phyloP scores from a whole-genome alignment of 2,888 invertebrate genomes.

The Campoplex capitator region DNA sequence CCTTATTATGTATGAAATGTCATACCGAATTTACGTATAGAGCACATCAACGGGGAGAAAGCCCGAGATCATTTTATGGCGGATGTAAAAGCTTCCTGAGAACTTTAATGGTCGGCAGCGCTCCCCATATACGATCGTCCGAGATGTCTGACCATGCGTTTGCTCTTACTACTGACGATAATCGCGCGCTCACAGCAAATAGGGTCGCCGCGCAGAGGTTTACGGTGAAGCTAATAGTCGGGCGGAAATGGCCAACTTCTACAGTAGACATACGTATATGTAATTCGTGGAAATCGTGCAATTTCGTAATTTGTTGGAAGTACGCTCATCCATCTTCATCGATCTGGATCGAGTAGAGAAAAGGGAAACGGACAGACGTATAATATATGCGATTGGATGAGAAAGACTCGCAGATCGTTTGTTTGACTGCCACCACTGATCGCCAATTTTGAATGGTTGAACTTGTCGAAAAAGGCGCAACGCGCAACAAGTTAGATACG shows the following conservation, averaged over 20 bases:
- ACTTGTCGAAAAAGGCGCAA: slow-evolving; percentile 27
- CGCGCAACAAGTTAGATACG: slow-evolving; percentile 43
- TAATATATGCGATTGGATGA: not conserved
- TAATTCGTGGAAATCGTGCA: slow-evolving; percentile 38
- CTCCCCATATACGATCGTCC: not conserved
- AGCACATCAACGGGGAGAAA: not conserved
- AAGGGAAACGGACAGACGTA: not conserved
- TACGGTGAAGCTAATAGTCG: not conserved
- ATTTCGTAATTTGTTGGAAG: slow-evolving; percentile 65
- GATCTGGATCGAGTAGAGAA: not conserved
- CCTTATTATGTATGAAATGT: no score
- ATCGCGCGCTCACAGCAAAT: slow-evolving; percentile 10
- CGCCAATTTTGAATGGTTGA: slow-evolving; percentile 25
- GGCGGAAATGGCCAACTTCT: not conserved
- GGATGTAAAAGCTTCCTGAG: slow-evolving; percentile 17
- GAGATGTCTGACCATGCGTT: slow-evolving; percentile 49
- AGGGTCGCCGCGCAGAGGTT: not conserved
- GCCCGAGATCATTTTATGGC: slow-evolving; percentile 30
- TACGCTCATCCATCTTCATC: slow-evolving; percentile 36
- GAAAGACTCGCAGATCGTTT: not conserved
- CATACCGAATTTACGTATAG: not conserved
- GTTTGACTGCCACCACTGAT: not conserved
- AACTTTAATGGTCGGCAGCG: slow-evolving; percentile 36
- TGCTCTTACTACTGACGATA: slow-evolving; percentile 47
- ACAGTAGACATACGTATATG: not conserved